Evolutionary conservation across 2,113 vertebrate genomes (phyloP), one percentile per base, ranked within the genome.

Genomic region (Cettia cetti): DNA sequence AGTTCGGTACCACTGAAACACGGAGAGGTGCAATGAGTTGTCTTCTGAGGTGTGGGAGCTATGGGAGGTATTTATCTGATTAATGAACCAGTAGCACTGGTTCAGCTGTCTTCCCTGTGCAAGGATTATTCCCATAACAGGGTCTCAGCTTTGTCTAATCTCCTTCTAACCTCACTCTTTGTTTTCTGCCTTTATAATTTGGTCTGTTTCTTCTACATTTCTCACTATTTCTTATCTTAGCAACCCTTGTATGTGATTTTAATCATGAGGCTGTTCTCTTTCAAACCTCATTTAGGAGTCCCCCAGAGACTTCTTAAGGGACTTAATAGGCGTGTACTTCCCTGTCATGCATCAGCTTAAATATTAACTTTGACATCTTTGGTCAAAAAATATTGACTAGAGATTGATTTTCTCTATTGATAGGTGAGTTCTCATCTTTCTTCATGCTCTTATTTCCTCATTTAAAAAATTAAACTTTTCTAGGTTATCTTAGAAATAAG

Each of bases 11-110:
- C 16, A 7, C 47, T 24, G 69, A 78, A 82, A 56, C n/a, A 60
- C 0, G 0, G 31, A 72, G n/a, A 30, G 18, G 17, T 44, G 18
- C 24, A 26, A 2, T 75, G 49, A 68, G 28, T 37, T 53, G 39
- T 28, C 7, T 26, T 28, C 31, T 19, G 35, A 75, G 82, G 40
- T 75, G 45, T 81, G 86, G 68, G 84, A 92, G 71, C 50, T 83
- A 9, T 54, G 82, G 57, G 65, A 64, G 35, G 15, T 82, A 28
- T 90, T 89, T 19, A 57, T 76, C 56, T 90, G 22, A 60, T 68
- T 87, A 68, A 66, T 64, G 63, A 95, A 92, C 85, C 42, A 37
- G 90, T 87, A 45, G 37, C 57, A 27, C 90, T 79, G 88, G 95
- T 95, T 95, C 31, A 18, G 10, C 90, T 88, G 44, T 64, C 44